These are phyloP conservation scores for Tetraodon nigroviridis DNA, from an alignment of 2,113 vertebrate genomes.

Conservation along the genomic window DNA sequence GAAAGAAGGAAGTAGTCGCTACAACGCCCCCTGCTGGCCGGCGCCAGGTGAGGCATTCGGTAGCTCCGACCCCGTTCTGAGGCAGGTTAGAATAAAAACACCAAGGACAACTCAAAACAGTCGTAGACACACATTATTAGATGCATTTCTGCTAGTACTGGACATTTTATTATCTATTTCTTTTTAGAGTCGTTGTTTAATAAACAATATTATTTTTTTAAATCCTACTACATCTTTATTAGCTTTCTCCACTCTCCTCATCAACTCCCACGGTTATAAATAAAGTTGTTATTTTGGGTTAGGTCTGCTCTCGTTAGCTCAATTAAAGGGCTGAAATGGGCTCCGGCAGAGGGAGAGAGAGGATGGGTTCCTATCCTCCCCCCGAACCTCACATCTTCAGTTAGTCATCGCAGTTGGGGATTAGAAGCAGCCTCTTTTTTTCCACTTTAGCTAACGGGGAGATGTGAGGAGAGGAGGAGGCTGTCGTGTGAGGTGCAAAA, in stretches of 20 bases:
- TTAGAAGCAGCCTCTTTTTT: background rate
- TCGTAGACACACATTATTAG: conserved; percentile 59
- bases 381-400: background rate
- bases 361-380: conserved; percentile 13
- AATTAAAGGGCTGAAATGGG: conserved; percentile 57
- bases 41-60: conserved; percentile 14
- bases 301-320: conserved; percentile 42
- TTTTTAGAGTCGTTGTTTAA: conserved; percentile 49
- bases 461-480: conserved; percentile 18
- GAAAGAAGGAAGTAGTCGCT: conserved; percentile 48
- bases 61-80: conserved; percentile 29
- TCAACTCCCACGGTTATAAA: conserved; percentile 25
- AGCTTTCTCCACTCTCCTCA: conserved; percentile 2
- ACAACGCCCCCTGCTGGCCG: conserved; percentile 43
- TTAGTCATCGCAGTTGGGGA: conserved; percentile 25
- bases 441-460: conserved; percentile 1
- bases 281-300: conserved; percentile 63
- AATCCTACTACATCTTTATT: conserved; percentile 38
- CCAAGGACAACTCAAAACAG: conserved; percentile 31
- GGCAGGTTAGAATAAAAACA: conserved; percentile 39
- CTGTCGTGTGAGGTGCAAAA: conserved; percentile 21
- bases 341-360: conserved; percentile 43
- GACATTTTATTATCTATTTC: conserved; percentile 11
- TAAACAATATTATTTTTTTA: conserved; percentile 50
- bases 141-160: conserved; percentile 64